phyloP scores from a whole-genome alignment of 2,797 vertebrate species.

The Lithobates pipiens region DNA sequence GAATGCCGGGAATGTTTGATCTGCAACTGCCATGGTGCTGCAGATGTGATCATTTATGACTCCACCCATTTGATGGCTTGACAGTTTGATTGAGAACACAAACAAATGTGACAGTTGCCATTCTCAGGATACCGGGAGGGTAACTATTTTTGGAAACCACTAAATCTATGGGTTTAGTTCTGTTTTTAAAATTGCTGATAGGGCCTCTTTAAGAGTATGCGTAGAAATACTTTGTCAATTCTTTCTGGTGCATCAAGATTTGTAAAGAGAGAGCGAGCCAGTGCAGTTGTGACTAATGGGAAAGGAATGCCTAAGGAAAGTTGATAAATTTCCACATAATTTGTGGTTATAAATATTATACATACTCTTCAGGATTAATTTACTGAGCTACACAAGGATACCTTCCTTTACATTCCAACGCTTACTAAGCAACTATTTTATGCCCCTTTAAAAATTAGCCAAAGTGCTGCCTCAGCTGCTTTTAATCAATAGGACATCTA shows the following conservation, averaged over 20 bases:
- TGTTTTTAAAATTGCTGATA: too few relatives aligned
- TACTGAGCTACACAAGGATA: conserved; percentile 4
- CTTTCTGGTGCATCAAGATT: not conserved
- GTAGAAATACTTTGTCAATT: not conserved
- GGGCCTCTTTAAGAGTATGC: too few relatives aligned
- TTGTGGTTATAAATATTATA: not conserved
- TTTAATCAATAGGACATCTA: conserved; percentile 61
- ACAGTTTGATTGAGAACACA: too few relatives aligned
- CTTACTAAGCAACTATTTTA: conserved; percentile 59
- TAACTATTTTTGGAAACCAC: too few relatives aligned
- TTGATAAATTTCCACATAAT: not conserved
- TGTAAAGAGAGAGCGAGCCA: not conserved
- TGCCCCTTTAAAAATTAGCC: conserved; percentile 53
- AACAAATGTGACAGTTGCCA: too few relatives aligned
- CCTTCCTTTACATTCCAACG: conserved; percentile 6
- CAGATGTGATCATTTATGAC: too few relatives aligned
- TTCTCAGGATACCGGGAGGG: too few relatives aligned
- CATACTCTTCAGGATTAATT: not conserved
- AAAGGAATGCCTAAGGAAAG: not conserved
- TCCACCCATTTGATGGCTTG: too few relatives aligned
- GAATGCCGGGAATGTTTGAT: too few relatives aligned
- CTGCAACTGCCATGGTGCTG: too few relatives aligned
- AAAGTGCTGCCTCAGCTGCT: conserved; percentile 57
- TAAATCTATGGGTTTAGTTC: too few relatives aligned
- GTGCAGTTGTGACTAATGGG: not conserved